These are phyloP conservation scores for Thymallus thymallus DNA, from an alignment of 2,113 vertebrate genomes.

Conservation along the genomic window DNA sequence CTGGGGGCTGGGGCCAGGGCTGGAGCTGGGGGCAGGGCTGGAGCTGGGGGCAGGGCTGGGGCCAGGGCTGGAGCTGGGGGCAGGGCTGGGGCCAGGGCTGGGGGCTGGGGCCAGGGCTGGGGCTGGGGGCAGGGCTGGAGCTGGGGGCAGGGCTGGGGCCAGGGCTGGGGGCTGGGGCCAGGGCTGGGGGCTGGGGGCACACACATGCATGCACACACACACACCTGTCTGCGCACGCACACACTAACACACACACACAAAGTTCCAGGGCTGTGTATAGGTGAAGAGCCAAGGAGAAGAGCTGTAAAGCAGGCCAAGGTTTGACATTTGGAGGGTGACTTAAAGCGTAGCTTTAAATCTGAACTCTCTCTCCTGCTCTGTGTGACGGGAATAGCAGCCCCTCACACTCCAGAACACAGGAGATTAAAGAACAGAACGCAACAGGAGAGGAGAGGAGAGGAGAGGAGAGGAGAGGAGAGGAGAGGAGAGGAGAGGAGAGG, in stretches of 20 bases:
- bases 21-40: neutral
- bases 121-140: neutral
- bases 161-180: neutral
- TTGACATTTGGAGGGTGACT: neutral
- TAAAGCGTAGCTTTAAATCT: neutral
- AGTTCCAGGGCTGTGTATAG: neutral
- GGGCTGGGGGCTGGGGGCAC: neutral
- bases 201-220: too few species aligned
- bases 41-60: neutral
- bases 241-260: neutral
- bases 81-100: too few species aligned
- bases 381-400: neutral
- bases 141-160: neutral
- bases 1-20: neutral
- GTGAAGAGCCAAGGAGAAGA: neutral
- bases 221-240: too few species aligned
- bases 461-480: neutral
- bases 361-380: neutral
- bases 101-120: neutral
- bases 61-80: neutral
- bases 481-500: neutral
- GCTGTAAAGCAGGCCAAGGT: neutral
- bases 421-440: neutral
- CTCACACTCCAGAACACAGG: neutral
- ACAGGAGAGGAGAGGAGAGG: neutral